Evolutionary conservation across 2,797 vertebrate species (phyloP).

Genomic region (Cottoperca gobio): DNA sequence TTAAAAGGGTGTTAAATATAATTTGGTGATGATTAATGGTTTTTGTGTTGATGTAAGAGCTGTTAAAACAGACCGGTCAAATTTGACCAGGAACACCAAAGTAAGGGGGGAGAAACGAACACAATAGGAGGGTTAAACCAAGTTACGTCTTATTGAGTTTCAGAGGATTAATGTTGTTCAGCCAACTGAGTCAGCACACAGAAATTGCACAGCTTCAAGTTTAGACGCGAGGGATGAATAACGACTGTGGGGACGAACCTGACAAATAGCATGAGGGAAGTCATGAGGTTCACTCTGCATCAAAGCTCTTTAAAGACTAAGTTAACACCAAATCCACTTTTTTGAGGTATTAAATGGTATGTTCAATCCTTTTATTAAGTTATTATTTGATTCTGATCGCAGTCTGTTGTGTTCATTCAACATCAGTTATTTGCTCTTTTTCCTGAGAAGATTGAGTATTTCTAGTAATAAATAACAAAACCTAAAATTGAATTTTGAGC

Average conservation of each 20-base stretch:
- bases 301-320: slow-evolving; percentile 6
- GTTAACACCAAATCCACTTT: neutral
- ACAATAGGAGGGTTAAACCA: too few relatives aligned
- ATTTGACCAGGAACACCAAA: too few relatives aligned
- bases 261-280: slow-evolving; percentile 5
- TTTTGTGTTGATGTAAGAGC: too few relatives aligned
- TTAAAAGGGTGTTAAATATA: too few relatives aligned
- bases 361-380: neutral
- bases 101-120: too few relatives aligned
- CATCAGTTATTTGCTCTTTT: neutral
- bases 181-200: slow-evolving; percentile 21
- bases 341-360: neutral
- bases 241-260: slow-evolving; percentile 4
- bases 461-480: neutral
- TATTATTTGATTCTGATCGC: slow-evolving; percentile 6
- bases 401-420: neutral
- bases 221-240: slow-evolving; percentile 12
- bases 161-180: slow-evolving; percentile 34
- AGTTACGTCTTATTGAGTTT: slow-evolving; percentile 35
- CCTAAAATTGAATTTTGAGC: neutral
- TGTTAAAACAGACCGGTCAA: too few relatives aligned
- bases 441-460: neutral
- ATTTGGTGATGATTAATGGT: too few relatives aligned
- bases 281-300: slow-evolving; percentile 5
- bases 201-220: slow-evolving; percentile 19